Base-by-base conservation (phyloP, 2,113 vertebrate genomes). In the Tenrec ecaudatus region DNA sequence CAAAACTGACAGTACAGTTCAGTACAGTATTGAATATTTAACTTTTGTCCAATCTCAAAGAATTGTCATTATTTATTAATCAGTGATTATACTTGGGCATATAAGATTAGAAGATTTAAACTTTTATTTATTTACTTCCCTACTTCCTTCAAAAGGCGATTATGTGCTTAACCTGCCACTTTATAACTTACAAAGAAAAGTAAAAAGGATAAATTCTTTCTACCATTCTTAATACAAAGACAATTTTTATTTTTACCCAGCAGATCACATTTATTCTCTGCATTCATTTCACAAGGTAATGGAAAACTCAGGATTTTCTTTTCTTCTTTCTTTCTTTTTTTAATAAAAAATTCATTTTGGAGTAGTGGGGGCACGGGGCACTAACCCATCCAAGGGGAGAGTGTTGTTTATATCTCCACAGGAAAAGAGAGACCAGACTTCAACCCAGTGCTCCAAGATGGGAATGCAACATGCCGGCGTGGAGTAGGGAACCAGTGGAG, bases 21-120 rank as follows among this genome's bases (percentile, higher is more conserved):
- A 62, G 23, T 62, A 23, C 60, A 62, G 60, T 62, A 62, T 53
- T 53, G 12, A 53, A 62, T 62, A 62, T 91, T 86, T 78, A 89
- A 75, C 9, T 80, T 89, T 89, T 25, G 57, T 87, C 9, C n/a
- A 47, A 20, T 75, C 16, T 95, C 85, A 89, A 82, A 66, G 16
- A 93, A 94, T 53, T 53, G 11, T 53, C 6, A 14, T 62, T 92
- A 83, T 84, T 83, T 91, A 38, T 82, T 90, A 71, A 86, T 57
- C 57, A 71, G 0, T 86, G 69, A 76, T 23, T 82, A 82, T 5
- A 36, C 22, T 69, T 77, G 73, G 89, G 58, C 22, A 85, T 25
- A 73, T 23, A 76, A 36, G n/a, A 77, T 47, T 86, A 85, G 43
- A 85, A 80, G n/a, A 10, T 76, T 84, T 90, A 73, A 53, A 92